A percentile compares a stretch with the other conserved stretches of the same genome.
These are phyloP conservation scores for Phyto melanocephala DNA, from an alignment of 2,888 invertebrate genomes.

Conservation along the genomic window DNA sequence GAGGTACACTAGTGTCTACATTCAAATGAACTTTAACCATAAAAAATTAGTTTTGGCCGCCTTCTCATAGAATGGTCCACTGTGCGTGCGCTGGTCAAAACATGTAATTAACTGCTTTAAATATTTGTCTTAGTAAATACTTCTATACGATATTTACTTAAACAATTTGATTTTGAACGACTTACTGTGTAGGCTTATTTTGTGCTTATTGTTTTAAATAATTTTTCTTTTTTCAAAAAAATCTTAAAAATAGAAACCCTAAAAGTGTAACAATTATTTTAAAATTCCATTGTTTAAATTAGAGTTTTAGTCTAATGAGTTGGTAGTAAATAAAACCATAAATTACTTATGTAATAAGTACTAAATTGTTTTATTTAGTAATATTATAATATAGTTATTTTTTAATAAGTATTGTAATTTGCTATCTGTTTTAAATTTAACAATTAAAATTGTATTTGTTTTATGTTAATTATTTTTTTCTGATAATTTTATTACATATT, in stretches of 20 bases:
- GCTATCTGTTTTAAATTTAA: background rate
- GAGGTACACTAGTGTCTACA: no score
- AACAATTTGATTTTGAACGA: no score
- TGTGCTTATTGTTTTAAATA: background rate
- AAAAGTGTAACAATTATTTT: background rate
- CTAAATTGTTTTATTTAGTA: no score
- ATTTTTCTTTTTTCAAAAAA: background rate
- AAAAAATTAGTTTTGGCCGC: no score
- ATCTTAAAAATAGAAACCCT: background rate
- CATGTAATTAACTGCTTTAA: background rate
- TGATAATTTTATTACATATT: background rate
- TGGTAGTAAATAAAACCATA: background rate
- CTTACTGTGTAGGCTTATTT: no score
- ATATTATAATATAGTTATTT: no score
- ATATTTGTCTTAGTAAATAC: slow-evolving; percentile 12
- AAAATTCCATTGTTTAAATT: no score
- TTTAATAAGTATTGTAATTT: background rate
- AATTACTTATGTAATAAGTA: background rate
- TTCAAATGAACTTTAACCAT: no score
- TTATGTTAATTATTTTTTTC: background rate
- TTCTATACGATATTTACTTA: no score
- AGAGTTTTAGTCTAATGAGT: background rate
- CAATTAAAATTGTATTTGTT: slow-evolving; percentile 10
- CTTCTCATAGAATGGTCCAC: no score
- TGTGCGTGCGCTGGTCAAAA: no score